Conservation (phyloP, 2,797 vertebrate species). For the Merluccius polli region DNA sequence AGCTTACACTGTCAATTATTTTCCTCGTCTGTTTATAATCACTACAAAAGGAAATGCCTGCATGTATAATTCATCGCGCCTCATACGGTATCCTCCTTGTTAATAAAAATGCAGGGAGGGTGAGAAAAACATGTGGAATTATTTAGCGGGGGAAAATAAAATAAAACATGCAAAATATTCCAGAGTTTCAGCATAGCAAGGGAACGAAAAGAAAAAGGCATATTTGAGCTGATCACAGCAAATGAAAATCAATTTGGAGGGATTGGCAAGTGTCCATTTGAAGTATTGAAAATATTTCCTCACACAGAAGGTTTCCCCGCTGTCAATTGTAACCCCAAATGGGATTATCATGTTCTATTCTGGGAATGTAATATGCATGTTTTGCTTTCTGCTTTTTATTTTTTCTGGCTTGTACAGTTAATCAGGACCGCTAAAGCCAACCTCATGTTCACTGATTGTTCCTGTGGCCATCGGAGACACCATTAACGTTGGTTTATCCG, state of each 20-base stretch:
- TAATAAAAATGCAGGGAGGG: conserved; percentile 35
- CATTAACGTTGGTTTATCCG: background rate
- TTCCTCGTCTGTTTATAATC: conserved; percentile 57
- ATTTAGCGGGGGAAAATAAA: background rate
- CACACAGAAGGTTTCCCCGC: background rate
- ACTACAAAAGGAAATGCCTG: conserved; percentile 45
- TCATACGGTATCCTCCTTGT: conserved; percentile 42
- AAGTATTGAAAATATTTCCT: conserved; percentile 27
- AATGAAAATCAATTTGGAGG: conserved; percentile 39
- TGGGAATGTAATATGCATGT: background rate
- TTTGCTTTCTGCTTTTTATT: background rate
- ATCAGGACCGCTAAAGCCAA: background rate
- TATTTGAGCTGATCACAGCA: conserved; percentile 29
- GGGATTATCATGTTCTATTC: background rate
- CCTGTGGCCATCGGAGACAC: background rate
- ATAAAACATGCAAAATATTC: too few species aligned
- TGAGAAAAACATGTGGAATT: background rate
- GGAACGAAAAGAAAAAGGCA: conserved; percentile 33
- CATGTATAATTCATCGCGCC: conserved; percentile 62
- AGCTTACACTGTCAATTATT: conserved; percentile 47
- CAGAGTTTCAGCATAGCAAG: conserved; percentile 8
- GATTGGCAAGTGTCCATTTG: conserved; percentile 27
- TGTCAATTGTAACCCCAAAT: background rate
- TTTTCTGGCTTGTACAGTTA: background rate
- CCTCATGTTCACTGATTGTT: background rate